Evolutionary conservation across 2,113 vertebrate genomes (phyloP).

Genomic region (Capreolus pygargus): DNA sequence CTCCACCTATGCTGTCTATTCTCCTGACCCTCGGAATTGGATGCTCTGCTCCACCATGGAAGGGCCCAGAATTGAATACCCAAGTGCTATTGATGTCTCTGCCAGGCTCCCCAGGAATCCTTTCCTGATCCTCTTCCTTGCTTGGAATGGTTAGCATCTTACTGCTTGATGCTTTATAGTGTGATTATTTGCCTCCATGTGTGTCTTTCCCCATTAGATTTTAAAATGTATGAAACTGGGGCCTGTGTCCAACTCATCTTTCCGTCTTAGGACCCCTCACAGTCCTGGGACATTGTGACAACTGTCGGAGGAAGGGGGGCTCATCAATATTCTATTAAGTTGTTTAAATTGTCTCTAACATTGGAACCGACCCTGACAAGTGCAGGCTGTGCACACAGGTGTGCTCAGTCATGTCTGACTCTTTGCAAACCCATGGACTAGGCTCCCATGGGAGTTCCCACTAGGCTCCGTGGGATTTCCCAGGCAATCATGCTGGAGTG

Average conservation of each 20-base stretch:
- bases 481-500: neutral
- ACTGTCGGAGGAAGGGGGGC: neutral
- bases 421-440: neutral
- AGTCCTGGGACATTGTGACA: neutral
- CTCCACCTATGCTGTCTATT: neutral
- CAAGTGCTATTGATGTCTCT: neutral
- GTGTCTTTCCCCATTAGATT: neutral
- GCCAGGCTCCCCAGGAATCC: neutral
- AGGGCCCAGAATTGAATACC: neutral
- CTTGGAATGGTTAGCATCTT: neutral
- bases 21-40: fast-evolving
- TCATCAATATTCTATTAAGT: neutral
- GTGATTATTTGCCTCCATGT: neutral
- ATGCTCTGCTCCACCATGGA: neutral
- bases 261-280: neutral
- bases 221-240: neutral
- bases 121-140: neutral
- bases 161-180: fast-evolving
- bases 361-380: neutral
- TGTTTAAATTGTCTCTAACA: neutral
- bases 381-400: neutral
- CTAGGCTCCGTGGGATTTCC: neutral
- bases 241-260: neutral
- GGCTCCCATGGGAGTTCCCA: neutral
- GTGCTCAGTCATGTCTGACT: neutral